Evolutionary conservation across 2,888 invertebrate species (phyloP).

Genomic region (Diabrotica balteata): DNA sequence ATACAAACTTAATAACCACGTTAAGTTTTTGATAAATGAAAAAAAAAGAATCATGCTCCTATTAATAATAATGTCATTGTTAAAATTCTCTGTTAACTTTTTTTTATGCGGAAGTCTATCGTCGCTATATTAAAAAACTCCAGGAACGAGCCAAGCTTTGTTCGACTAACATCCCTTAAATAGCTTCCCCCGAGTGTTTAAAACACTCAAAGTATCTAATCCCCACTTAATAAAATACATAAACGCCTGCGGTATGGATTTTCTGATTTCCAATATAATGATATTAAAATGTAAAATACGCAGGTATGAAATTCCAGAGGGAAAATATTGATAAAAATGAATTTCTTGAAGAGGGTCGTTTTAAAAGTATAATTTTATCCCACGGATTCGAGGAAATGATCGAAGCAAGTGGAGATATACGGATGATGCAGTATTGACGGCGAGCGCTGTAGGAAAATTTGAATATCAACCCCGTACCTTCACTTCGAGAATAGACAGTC

Average conservation of each 20-base stretch:
- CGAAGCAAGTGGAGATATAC: neutral
- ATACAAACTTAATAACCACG: too few species aligned
- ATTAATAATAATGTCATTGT: too few species aligned
- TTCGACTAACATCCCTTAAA: too few species aligned
- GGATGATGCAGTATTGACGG: neutral
- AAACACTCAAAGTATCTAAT: too few species aligned
- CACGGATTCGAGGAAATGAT: constrained; percentile 4
- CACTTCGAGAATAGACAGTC: neutral
- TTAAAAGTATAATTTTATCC: constrained; percentile 11
- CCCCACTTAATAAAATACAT: too few species aligned
- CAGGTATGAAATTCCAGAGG: neutral
- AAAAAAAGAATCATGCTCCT: too few species aligned
- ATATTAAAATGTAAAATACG: constrained; percentile 4
- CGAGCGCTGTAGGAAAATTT: neutral
- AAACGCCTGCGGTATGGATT: neutral
- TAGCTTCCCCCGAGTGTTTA: too few species aligned
- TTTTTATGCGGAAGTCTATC: too few species aligned
- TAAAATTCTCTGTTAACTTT: too few species aligned
- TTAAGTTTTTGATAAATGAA: too few species aligned
- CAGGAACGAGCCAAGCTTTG: too few species aligned
- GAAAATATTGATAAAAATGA: constrained; percentile 8
- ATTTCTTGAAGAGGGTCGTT: constrained; percentile 1
- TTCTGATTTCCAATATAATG: constrained; percentile 3
- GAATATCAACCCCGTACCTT: neutral
- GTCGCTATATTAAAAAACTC: too few species aligned